Evolutionary conservation across 2,113 vertebrate species (phyloP).

Genomic region (Saccopteryx bilineata): DNA sequence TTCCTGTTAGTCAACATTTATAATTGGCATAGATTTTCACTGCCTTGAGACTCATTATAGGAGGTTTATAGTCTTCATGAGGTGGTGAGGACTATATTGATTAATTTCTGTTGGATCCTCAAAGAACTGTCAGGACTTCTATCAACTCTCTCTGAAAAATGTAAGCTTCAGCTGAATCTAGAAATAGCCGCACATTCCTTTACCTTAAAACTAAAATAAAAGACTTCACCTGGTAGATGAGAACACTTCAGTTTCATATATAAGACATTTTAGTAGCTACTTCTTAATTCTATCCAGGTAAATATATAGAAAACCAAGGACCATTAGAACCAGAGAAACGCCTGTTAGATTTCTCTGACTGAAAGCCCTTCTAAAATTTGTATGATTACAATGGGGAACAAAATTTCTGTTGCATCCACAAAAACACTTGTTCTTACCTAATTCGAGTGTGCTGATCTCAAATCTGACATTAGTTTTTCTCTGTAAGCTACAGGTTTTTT

Average conservation of each 20-base stretch:
- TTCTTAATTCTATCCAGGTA: conserved; percentile 27
- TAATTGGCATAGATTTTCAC: conserved; percentile 19
- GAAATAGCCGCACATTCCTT: neutral
- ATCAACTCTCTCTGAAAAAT: neutral
- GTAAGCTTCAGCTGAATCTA: conserved; percentile 6
- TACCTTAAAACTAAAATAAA: neutral
- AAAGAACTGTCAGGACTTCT: neutral
- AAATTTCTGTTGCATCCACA: no score
- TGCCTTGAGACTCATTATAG: neutral
- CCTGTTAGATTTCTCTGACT: neutral
- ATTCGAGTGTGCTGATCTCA: no score
- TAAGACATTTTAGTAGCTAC: neutral
- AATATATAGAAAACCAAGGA: neutral
- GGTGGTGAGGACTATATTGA: neutral
- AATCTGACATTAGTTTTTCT: no score
- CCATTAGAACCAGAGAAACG: neutral
- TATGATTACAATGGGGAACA: neutral
- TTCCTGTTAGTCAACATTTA: neutral
- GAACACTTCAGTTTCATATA: neutral
- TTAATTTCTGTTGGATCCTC: conserved; percentile 26
- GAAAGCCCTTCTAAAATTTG: neutral
- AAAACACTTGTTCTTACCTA: no score
- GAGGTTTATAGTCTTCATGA: neutral
- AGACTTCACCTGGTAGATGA: neutral
- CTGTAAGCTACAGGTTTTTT: no score